Percentiles rank a stretch among this genome's conserved stretches.
Evolutionary conservation across 2,888 invertebrate genomes (phyloP).

Genomic region (Gryllus longicercus): DNA sequence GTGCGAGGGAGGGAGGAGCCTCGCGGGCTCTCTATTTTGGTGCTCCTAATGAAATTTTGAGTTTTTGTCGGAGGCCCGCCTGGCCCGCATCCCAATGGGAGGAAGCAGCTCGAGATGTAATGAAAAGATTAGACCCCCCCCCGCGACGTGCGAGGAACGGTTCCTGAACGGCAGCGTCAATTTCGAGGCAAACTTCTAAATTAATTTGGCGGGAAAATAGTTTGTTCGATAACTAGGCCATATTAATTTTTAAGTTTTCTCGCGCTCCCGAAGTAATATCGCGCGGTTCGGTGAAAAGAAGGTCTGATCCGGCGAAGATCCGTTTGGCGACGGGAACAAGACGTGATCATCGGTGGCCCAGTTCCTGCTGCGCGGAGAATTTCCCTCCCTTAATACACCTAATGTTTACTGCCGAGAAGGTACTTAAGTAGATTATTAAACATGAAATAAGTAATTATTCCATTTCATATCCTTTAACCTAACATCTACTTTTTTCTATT

Average conservation of each 20-base stretch:
- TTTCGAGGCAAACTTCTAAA: neutral
- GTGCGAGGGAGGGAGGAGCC: neutral
- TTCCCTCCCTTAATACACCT: no score
- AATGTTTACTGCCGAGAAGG: no score
- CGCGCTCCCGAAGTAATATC: neutral
- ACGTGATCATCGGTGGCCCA: no score
- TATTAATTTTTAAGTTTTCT: neutral
- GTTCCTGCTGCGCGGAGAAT: no score
- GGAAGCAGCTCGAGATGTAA: neutral
- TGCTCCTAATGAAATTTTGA: neutral
- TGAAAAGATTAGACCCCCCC: neutral
- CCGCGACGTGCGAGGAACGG: neutral
- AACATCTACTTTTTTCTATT: no score
- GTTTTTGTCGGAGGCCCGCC: neutral
- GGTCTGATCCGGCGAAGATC: no score
- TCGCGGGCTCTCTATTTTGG: neutral
- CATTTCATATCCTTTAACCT: no score
- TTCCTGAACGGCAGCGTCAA: no score
- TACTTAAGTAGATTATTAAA: no score
- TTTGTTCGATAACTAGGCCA: neutral
- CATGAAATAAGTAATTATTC: no score
- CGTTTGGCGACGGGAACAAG: no score
- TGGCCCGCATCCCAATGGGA: slow-evolving; percentile 1
- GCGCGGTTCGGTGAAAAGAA: neutral
- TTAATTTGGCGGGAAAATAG: neutral